phyloP scores from a whole-genome alignment of 35 echinoderm and acorn worm genomes.

The Patiria miniata region DNA sequence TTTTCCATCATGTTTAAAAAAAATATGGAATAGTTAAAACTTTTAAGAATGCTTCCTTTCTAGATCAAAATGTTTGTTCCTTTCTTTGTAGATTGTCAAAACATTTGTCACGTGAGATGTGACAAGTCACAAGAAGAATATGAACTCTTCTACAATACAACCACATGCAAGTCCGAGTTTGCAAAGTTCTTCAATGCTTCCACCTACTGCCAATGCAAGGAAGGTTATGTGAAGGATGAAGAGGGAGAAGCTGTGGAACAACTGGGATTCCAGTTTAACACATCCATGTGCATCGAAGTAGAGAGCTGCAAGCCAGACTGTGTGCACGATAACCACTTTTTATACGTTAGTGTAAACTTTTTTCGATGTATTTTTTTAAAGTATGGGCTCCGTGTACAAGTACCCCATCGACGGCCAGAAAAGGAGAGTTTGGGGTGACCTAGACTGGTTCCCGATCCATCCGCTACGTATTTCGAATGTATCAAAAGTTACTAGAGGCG shows the following conservation, averaged over 20 bases:
- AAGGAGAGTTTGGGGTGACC: no score
- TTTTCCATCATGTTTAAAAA: no score
- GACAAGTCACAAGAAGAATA: neutral
- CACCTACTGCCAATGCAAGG: neutral
- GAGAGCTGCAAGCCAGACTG: constrained; percentile 10
- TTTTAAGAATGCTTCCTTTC: no score
- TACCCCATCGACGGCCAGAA: no score
- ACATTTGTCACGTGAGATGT: neutral
- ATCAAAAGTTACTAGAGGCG: no score
- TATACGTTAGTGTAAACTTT: neutral
- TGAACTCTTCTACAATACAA: neutral
- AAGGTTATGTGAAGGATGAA: neutral
- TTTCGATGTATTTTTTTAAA: no score
- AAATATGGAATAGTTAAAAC: no score
- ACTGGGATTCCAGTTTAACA: constrained; percentile 7
- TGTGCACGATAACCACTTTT: neutral
- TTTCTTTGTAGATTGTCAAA: neutral
- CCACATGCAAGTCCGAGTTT: neutral
- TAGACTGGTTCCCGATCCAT: no score
- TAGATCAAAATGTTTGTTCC: neutral
- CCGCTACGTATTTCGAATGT: no score
- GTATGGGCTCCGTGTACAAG: no score
- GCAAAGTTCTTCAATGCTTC: constrained; percentile 5
- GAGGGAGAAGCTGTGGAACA: neutral
- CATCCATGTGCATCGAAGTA: constrained; percentile 5